Percentiles rank a stretch among this genome's conserved stretches.
These are phyloP conservation scores for Gortyna flavago DNA, from an alignment of 2,888 invertebrate species.

Conservation along the genomic window DNA sequence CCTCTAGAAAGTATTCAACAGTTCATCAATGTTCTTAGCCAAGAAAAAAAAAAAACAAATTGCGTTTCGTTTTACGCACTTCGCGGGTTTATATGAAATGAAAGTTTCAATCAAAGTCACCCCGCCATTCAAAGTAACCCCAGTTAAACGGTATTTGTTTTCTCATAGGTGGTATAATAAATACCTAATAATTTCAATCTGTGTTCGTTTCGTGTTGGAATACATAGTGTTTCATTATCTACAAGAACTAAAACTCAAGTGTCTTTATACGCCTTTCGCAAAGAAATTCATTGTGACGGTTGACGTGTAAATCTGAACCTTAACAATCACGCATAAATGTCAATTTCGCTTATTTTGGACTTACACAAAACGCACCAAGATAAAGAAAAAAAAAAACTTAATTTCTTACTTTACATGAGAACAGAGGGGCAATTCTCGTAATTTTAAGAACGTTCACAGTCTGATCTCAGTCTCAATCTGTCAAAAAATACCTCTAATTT, in stretches of 20 bases:
- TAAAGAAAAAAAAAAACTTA: neutral
- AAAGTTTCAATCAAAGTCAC: too few species aligned
- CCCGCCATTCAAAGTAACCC: too few species aligned
- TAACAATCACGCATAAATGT: neutral
- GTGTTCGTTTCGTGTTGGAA: neutral
- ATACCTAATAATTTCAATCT: neutral
- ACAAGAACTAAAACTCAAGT: conserved; percentile 1
- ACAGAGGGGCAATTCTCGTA: too few species aligned
- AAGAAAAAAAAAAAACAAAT: too few species aligned
- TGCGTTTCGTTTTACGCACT: too few species aligned
- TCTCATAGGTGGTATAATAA: neutral
- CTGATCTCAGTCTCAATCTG: too few species aligned
- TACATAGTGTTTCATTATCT: neutral
- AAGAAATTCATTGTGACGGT: neutral
- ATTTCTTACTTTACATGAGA: conserved; percentile 16
- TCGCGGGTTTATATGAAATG: too few species aligned
- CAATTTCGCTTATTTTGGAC: neutral
- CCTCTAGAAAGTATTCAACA: too few species aligned
- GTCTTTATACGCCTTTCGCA: conserved; percentile 1
- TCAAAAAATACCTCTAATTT: too few species aligned
- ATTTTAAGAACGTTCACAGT: too few species aligned
- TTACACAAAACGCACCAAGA: neutral
- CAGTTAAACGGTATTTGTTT: too few species aligned
- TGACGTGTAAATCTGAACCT: neutral
- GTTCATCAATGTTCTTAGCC: too few species aligned